phyloP scores from a whole-genome alignment of 2,888 invertebrate species.

The Diogma glabrata region DNA sequence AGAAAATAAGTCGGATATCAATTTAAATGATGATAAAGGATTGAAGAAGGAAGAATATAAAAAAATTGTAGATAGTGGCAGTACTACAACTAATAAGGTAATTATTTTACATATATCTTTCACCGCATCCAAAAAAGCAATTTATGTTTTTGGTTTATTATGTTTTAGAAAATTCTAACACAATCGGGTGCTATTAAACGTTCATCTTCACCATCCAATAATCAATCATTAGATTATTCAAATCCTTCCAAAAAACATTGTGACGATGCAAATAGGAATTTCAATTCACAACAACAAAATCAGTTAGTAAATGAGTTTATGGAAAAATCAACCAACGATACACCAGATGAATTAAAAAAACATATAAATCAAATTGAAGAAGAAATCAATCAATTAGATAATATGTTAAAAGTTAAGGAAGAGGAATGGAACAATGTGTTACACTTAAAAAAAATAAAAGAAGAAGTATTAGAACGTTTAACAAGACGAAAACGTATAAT shows the following conservation, averaged over 20 bases:
- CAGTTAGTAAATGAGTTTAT: constrained; percentile 51
- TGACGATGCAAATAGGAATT: background rate
- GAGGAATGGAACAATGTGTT: constrained; percentile 77
- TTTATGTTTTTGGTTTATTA: too few species aligned
- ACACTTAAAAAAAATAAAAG: constrained; percentile 71
- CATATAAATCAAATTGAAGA: constrained; percentile 52
- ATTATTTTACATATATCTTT: too few species aligned
- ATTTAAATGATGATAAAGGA: too few species aligned
- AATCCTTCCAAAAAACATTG: constrained; percentile 9
- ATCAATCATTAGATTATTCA: constrained; percentile 5
- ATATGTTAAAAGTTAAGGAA: constrained; percentile 68
- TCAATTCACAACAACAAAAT: constrained; percentile 39
- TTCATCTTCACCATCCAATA: background rate
- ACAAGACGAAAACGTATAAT: constrained; percentile 56
- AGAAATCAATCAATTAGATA: constrained; percentile 59
- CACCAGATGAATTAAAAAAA: constrained; percentile 46
- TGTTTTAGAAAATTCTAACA: too few species aligned
- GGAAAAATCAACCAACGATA: constrained; percentile 48
- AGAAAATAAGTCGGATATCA: too few species aligned
- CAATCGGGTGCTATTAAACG: constrained; percentile 8
- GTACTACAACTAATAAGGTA: too few species aligned
- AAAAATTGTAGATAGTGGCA: too few species aligned
- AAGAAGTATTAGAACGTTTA: constrained; percentile 62
- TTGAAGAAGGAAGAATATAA: too few species aligned
- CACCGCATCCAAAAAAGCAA: too few species aligned